Base-by-base conservation (phyloP, 2,888 invertebrate genomes). In the Orchesellides sinensis region DNA sequence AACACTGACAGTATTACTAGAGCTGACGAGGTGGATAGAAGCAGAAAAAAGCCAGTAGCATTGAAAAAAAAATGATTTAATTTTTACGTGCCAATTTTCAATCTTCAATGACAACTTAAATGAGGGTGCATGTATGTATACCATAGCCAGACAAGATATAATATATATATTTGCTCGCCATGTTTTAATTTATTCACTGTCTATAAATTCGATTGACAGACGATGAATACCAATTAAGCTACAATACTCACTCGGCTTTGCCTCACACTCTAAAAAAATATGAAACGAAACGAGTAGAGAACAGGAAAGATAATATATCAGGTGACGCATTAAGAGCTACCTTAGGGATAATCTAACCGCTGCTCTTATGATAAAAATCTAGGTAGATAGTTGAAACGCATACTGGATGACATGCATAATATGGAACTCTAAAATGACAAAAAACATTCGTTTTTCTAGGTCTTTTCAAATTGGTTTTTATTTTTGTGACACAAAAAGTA, bases 221-320 rank as follows among this genome's bases (percentile, higher is more conserved):
- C 82, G 69, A 47, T 45, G 82, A 82, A 75, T 82, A 82, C 82
- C 82, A 82, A 82, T 82, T 82, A 82, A 82, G 82, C 61, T 59
- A 61, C n/a, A n/a, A n/a, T n/a, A n/a, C n/a, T n/a, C n/a, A n/a
- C n/a, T n/a, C n/a, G n/a, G n/a, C n/a, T n/a, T n/a, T n/a, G n/a
- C n/a, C n/a, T n/a, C n/a, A n/a, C n/a, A n/a, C n/a, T n/a, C n/a
- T n/a, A n/a, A n/a, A n/a, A 29, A 25, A 56, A 59, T 25, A 29
- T 54, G 32, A 52, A 17, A 47, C 8, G 10, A 8, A 5, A 12
- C 5, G 35, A 35, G 35, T 35, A 5, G 5, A 35, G 12, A 35
- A 8, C 35, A 35, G 12, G 6, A 35, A 35, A 35, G 12, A 12
- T 35, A n/a, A n/a, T n/a, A n/a, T n/a, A n/a, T n/a, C n/a, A n/a